These are phyloP conservation scores for Cyaniris semiargus DNA, from an alignment of 2,888 invertebrate species.

Conservation along the genomic window DNA sequence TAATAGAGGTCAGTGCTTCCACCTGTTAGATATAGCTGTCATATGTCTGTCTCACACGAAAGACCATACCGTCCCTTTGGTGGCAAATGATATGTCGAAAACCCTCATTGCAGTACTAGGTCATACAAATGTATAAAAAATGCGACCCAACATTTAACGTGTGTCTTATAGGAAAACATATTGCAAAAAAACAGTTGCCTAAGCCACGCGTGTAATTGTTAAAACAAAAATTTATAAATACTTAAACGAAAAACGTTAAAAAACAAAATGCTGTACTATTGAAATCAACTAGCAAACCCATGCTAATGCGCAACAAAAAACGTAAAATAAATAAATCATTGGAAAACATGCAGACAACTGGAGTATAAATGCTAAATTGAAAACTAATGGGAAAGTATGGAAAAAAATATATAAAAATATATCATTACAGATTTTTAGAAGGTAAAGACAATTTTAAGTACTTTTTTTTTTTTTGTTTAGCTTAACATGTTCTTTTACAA, in stretches of 20 bases:
- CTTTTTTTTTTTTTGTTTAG: too few species aligned
- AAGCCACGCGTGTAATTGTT: not conserved
- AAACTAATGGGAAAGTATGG: not conserved
- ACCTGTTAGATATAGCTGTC: too few species aligned
- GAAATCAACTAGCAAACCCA: not conserved
- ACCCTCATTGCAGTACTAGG: too few species aligned
- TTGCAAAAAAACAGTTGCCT: not conserved
- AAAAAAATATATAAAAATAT: not conserved
- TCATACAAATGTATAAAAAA: too few species aligned
- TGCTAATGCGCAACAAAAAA: constrained; percentile 9
- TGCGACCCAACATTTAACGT: not conserved
- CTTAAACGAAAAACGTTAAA: not conserved
- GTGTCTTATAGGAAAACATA: not conserved
- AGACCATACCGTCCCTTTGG: too few species aligned
- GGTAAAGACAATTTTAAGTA: too few species aligned
- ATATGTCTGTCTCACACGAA: too few species aligned
- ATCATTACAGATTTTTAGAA: too few species aligned
- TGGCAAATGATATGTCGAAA: too few species aligned
- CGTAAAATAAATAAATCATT: not conserved
- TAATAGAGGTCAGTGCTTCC: too few species aligned
- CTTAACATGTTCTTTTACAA: too few species aligned
- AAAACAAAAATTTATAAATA: not conserved
- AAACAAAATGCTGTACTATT: not conserved
- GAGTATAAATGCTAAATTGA: not conserved
- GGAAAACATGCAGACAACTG: not conserved